Evolutionary conservation across 2,113 vertebrate species (phyloP).

Genomic region (Andinoacara biseriatus): DNA sequence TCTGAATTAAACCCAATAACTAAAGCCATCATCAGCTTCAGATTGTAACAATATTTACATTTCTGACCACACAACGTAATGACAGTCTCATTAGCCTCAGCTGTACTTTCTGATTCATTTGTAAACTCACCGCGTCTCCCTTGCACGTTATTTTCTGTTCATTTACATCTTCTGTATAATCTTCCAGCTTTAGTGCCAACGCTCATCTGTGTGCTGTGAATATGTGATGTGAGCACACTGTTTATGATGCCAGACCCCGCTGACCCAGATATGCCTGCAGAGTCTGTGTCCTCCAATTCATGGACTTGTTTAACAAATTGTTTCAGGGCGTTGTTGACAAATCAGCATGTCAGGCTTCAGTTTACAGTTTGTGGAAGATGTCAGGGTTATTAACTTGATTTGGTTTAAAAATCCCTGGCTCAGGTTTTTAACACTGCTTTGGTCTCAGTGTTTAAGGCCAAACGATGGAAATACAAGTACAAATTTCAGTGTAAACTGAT

Average conservation of each 20-base stretch:
- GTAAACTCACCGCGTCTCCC: background rate
- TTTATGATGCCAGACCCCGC: background rate
- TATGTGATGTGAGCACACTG: background rate
- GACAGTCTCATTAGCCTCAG: background rate
- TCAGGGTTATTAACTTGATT: background rate
- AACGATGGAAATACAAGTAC: background rate
- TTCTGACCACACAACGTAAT: background rate
- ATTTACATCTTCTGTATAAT: background rate
- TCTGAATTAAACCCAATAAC: too few species aligned
- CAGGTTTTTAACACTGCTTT: accelerated
- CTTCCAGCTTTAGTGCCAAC: accelerated
- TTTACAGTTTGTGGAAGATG: background rate
- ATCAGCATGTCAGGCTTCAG: accelerated
- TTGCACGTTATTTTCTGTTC: background rate
- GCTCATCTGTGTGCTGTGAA: background rate
- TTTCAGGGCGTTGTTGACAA: background rate
- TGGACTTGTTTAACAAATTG: background rate
- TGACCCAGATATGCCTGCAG: background rate
- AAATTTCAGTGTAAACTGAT: too few species aligned
- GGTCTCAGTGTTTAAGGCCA: background rate
- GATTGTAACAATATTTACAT: background rate
- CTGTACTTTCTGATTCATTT: background rate
- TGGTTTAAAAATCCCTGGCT: accelerated
- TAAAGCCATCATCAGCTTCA: background rate
- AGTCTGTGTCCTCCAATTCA: background rate